Percentiles rank a stretch among this genome's conserved stretches.
These are phyloP conservation scores for Hemithea aestivaria DNA, from an alignment of 2,888 invertebrate species.

Conservation along the genomic window DNA sequence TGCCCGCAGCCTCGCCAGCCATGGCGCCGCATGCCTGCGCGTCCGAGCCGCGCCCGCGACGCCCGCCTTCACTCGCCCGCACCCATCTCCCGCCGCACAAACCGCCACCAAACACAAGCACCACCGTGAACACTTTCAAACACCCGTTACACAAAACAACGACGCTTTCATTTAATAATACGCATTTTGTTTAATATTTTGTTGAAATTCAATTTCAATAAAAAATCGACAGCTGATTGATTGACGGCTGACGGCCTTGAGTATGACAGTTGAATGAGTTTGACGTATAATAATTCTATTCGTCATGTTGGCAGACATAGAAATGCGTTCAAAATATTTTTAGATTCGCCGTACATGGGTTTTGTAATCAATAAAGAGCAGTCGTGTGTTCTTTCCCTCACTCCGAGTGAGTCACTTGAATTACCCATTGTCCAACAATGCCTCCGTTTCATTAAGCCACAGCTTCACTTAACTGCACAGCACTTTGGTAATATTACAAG, in stretches of 20 bases:
- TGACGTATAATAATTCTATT: neutral
- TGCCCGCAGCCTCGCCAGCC: conserved; percentile 74
- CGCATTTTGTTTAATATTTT: conserved; percentile 50
- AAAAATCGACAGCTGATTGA: conserved; percentile 73
- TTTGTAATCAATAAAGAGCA: too few species aligned
- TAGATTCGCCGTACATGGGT: too few species aligned
- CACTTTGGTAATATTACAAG: too few species aligned
- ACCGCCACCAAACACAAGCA: conserved; percentile 55
- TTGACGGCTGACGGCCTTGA: conserved; percentile 23
- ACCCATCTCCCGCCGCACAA: conserved; percentile 52
- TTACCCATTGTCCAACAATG: too few species aligned
- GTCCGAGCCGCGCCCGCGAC: conserved; percentile 49
- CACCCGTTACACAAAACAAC: conserved; percentile 26
- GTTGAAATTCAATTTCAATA: conserved; percentile 39
- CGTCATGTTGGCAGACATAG: conserved; percentile 17
- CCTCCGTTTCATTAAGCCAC: too few species aligned
- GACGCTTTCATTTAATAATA: conserved; percentile 48
- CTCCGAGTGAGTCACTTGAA: too few species aligned
- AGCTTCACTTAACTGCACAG: too few species aligned
- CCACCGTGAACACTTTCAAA: conserved; percentile 47
- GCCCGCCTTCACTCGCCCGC: conserved; percentile 43
- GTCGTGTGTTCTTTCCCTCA: too few species aligned
- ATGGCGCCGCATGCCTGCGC: conserved; percentile 73
- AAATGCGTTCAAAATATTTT: too few species aligned
- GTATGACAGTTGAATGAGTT: conserved; percentile 38